Percentiles rank a stretch among this genome's conserved stretches.
Conservation (phyloP, 23 tunicate genomes). For the Halocynthia aurantium region DNA sequence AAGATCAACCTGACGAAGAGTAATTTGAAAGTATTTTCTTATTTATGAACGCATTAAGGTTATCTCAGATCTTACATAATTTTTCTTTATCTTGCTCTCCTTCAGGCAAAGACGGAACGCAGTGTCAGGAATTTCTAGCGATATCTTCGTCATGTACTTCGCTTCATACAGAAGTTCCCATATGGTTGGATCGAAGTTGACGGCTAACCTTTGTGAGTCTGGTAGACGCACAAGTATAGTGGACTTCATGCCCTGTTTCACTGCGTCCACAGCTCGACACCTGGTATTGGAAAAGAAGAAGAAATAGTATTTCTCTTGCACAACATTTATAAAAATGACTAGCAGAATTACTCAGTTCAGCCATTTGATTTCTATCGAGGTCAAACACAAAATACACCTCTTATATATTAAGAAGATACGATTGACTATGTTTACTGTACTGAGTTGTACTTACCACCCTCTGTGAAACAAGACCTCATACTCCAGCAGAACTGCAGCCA, state of each 20-base stretch:
- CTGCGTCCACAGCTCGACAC: slow-evolving; percentile 82
- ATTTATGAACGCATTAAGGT: not conserved
- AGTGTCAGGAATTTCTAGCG: slow-evolving; percentile 81
- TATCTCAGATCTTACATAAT: slow-evolving; percentile 29
- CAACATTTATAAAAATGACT: not conserved
- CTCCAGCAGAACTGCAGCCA: slow-evolving; percentile 87
- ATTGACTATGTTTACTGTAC: no score
- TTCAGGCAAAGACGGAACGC: slow-evolving; percentile 84
- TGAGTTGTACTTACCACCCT: slow-evolving; percentile 54
- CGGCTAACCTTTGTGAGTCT: slow-evolving; percentile 60
- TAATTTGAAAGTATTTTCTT: not conserved
- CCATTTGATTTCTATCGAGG: no score
- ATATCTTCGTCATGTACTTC: slow-evolving; percentile 85
- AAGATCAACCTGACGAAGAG: slow-evolving; percentile 49
- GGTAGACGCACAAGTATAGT: slow-evolving; percentile 71
- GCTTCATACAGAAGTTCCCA: slow-evolving; percentile 90
- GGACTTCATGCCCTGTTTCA: slow-evolving; percentile 62
- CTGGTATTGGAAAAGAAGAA: slow-evolving; percentile 1
- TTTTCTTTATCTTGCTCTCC: slow-evolving; percentile 69
- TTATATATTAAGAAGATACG: no score
- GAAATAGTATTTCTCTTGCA: not conserved
- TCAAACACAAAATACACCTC: no score
- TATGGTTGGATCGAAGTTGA: slow-evolving; percentile 88
- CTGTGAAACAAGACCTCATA: slow-evolving; percentile 95
- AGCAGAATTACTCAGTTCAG: not conserved